phyloP scores from a whole-genome alignment of 2,797 vertebrate genomes.

The Gymnodraco acuticeps region DNA sequence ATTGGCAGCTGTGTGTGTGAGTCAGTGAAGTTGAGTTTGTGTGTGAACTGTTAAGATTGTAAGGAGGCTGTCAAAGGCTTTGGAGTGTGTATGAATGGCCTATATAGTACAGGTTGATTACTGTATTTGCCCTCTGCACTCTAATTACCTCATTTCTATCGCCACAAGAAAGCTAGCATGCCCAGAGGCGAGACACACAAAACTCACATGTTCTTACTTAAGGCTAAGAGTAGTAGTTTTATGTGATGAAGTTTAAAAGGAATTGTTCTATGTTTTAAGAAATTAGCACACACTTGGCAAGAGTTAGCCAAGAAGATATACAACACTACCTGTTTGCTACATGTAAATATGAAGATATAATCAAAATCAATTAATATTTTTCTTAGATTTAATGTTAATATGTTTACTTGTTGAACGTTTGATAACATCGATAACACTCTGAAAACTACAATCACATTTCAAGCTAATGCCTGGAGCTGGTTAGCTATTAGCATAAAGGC shows the following conservation, averaged over 20 bases:
- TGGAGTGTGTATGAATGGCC: slow-evolving; percentile 1
- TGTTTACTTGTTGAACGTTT: neutral
- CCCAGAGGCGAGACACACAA: slow-evolving; percentile 20
- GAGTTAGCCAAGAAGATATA: neutral
- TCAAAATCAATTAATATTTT: too few species aligned
- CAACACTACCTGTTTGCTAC: neutral
- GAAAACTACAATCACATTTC: too few species aligned
- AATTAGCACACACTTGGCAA: neutral
- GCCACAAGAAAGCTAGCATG: slow-evolving; percentile 8
- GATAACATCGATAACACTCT: neutral
- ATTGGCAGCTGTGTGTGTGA: slow-evolving; percentile 18
- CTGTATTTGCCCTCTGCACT: slow-evolving; percentile 33
- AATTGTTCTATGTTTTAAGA: too few species aligned
- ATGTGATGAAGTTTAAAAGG: neutral
- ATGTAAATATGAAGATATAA: neutral
- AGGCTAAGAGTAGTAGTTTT: neutral
- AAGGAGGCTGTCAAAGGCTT: slow-evolving; percentile 37
- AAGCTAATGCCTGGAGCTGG: neutral
- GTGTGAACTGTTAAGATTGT: slow-evolving; percentile 38
- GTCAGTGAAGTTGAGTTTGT: slow-evolving; percentile 27
- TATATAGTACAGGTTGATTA: neutral
- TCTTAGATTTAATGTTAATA: too few species aligned
- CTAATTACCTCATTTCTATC: slow-evolving; percentile 43
- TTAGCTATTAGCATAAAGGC: neutral
- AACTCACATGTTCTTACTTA: neutral